phyloP scores from a whole-genome alignment of 2,113 vertebrate species.

The Suricata suricatta region DNA sequence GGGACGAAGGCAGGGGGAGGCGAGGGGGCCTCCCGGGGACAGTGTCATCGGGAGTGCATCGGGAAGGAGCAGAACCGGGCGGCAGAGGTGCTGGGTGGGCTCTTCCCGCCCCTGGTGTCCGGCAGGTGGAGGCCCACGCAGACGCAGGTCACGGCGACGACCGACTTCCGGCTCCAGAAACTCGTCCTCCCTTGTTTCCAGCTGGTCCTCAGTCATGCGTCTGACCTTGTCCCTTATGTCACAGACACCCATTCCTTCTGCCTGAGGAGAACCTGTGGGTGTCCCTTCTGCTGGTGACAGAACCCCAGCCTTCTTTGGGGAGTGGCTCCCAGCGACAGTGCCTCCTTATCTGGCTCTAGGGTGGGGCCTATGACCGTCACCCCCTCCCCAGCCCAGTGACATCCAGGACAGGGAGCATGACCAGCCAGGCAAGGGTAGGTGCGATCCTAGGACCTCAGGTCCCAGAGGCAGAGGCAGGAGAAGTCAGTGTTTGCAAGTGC shows the following conservation, averaged over 20 bases:
- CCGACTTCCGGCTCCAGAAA: background rate
- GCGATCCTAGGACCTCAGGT: background rate
- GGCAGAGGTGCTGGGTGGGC: accelerated
- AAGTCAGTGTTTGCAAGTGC: background rate
- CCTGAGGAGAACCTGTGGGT: background rate
- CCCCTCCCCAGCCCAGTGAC: background rate
- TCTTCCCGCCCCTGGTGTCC: background rate
- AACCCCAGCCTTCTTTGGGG: background rate
- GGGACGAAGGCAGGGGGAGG: background rate
- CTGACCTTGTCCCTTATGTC: too few relatives aligned
- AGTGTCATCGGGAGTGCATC: background rate
- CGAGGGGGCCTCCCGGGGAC: background rate
- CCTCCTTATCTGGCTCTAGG: background rate
- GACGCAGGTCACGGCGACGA: accelerated
- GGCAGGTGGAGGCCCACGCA: background rate
- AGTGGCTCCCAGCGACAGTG: too few relatives aligned
- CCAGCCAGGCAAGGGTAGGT: background rate
- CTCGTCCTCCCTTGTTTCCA: accelerated
- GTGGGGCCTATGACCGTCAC: background rate
- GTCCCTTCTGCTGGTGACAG: background rate
- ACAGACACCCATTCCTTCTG: background rate
- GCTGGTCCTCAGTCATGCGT: accelerated
- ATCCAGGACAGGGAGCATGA: background rate
- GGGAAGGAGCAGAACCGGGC: background rate
- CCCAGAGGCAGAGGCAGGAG: background rate